These are phyloP conservation scores for Poecilia wingei DNA, from an alignment of 2,797 vertebrate species.

Conservation along the genomic window DNA sequence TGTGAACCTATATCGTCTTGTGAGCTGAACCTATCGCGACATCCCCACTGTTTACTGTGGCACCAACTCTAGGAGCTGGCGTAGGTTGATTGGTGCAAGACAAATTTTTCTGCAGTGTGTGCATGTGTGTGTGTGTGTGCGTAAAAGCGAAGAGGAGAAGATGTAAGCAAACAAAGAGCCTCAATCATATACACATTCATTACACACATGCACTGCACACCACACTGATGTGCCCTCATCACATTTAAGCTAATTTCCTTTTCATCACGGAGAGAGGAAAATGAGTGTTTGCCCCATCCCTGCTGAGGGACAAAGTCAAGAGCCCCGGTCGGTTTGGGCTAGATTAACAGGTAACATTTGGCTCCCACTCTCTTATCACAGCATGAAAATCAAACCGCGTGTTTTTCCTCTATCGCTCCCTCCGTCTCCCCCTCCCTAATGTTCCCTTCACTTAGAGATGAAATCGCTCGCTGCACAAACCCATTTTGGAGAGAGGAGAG, in stretches of 20 bases:
- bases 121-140: constrained; percentile 38
- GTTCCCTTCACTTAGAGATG: constrained; percentile 99
- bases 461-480: constrained; percentile 99
- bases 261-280: constrained; percentile 83
- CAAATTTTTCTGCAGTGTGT: constrained; percentile 56
- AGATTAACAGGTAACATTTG: constrained; percentile 90
- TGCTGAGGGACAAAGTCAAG: constrained; percentile 85
- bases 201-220: constrained; percentile 52
- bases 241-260: constrained; percentile 83
- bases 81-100: constrained; percentile 53
- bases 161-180: constrained; percentile 41
- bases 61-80: constrained; percentile 20
- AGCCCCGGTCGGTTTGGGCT: constrained; percentile 79
- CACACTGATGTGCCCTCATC: constrained; percentile 79
- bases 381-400: constrained; percentile 94
- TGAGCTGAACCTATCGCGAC: neutral
- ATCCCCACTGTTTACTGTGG: neutral
- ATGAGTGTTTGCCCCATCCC: constrained; percentile 83
- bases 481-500: constrained; percentile 96
- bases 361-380: constrained; percentile 87
- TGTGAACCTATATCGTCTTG: neutral
- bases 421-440: constrained; percentile 82
- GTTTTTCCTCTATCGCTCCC: constrained; percentile 86
- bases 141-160: constrained; percentile 33
- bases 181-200: constrained; percentile 50